Percentiles rank a stretch among this genome's conserved stretches.
phyloP scores from a whole-genome alignment of 1,140 invertebrate genomes.

The Alviniconcha marisindica region DNA sequence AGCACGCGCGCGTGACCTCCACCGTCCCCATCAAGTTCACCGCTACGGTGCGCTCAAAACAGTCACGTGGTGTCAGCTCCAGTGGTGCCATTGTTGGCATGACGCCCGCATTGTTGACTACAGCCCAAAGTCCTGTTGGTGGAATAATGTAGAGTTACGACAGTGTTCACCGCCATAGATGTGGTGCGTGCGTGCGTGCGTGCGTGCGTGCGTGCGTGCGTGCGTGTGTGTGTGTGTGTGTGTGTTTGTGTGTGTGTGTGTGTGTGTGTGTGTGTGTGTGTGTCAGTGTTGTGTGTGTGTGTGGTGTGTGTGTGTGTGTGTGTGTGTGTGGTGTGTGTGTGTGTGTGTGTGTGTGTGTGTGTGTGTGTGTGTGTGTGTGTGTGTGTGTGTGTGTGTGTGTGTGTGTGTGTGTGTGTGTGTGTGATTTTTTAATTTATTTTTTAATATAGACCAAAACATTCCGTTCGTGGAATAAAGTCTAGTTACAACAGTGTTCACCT shows the following conservation, averaged over 20 bases:
- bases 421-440: too few species aligned
- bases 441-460: too few species aligned
- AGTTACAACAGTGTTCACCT: too few species aligned
- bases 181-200: neutral
- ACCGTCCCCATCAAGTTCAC: constrained; percentile 92
- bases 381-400: too few species aligned
- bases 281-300: neutral
- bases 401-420: too few species aligned
- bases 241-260: neutral
- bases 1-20: constrained; percentile 83
- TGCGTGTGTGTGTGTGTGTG: neutral
- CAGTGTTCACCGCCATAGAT: neutral
- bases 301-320: too few species aligned
- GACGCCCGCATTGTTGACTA: constrained; percentile 83
- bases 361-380: too few species aligned
- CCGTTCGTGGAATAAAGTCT: too few species aligned
- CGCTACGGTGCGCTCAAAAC: constrained; percentile 77
- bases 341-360: too few species aligned
- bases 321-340: too few species aligned
- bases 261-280: neutral
- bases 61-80: constrained; percentile 86
- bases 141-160: neutral
- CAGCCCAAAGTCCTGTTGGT: constrained; percentile 75
- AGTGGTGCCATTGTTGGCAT: constrained; percentile 89
- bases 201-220: neutral